Conservation (phyloP, 2,113 vertebrate genomes). For the Nicator chloris region DNA sequence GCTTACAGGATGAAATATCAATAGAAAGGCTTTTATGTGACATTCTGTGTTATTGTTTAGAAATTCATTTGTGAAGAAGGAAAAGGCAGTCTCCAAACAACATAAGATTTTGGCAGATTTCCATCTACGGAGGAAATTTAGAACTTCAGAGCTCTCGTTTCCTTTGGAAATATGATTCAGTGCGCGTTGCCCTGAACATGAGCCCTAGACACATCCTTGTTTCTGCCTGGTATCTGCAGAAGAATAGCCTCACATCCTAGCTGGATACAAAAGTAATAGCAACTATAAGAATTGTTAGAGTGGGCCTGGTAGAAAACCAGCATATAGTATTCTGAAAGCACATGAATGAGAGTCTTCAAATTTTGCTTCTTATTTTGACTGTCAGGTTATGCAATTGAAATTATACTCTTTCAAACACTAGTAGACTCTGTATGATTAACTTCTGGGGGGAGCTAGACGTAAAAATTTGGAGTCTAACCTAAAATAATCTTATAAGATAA, state of each 20-base stretch:
- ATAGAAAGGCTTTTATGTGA: conserved; percentile 35
- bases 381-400: background rate
- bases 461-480: background rate
- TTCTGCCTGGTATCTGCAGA: background rate
- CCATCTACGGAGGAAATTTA: conserved; percentile 1
- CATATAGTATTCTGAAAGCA: background rate
- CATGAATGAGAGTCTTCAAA: background rate
- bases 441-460: background rate
- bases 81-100: conserved; percentile 37
- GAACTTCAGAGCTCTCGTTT: background rate
- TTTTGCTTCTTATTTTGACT: background rate
- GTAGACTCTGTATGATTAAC: background rate
- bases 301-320: background rate
- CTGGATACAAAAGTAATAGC: background rate
- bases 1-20: conserved; percentile 1
- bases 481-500: background rate
- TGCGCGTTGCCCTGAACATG: background rate
- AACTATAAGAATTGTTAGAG: background rate
- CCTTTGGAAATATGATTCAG: conserved; percentile 41
- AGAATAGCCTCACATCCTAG: background rate
- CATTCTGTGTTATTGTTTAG: conserved; percentile 39
- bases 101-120: background rate
- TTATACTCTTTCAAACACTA: background rate
- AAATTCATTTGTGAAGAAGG: conserved; percentile 41
- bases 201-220: background rate